These are phyloP conservation scores for Aurelia sp. DNA, from an alignment of 30 jellyfish, hydroid and myxozoan species.

Conservation along the genomic window DNA sequence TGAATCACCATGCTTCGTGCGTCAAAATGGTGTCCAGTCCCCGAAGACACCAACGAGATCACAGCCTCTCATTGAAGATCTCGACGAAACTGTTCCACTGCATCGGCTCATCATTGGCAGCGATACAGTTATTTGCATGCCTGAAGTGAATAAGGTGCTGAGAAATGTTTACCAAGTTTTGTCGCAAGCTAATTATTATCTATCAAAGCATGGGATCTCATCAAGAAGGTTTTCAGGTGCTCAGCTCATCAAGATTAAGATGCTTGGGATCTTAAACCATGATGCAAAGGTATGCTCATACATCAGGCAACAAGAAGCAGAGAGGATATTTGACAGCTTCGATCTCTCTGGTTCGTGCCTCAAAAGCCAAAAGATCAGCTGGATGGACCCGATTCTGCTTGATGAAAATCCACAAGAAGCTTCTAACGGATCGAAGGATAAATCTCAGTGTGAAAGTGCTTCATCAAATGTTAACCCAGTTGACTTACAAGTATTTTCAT, in stretches of 20 bases:
- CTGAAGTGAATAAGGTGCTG: conserved; percentile 93
- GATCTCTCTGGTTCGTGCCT: conserved; percentile 91
- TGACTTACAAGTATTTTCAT: conserved; percentile 72
- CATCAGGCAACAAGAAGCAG: conserved; percentile 95
- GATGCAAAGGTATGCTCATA: conserved; percentile 99
- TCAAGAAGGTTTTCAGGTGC: conserved; percentile 98
- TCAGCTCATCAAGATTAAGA: conserved; percentile 90
- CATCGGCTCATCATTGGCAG: conserved; percentile 92
- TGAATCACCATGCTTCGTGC: conserved; percentile 49
- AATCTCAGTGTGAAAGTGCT: conserved; percentile 45
- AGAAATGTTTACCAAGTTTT: conserved; percentile 95
- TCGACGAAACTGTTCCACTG: conserved; percentile 64
- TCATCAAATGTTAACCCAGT: conserved; percentile 42
- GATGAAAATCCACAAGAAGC: conserved; percentile 85
- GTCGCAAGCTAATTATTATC: conserved; percentile 97
- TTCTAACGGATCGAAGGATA: conserved; percentile 36
- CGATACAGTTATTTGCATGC: conserved; percentile 96
- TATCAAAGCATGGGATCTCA: conserved; percentile 95
- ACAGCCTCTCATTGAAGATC: conserved; percentile 42
- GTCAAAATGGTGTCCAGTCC: conserved; percentile 33
- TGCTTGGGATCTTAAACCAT: conserved; percentile 95
- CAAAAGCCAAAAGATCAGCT: conserved; percentile 79
- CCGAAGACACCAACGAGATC: conserved; percentile 42
- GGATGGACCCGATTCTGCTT: conserved; percentile 98
- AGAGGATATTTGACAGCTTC: conserved; percentile 94